These are phyloP conservation scores for Drosophila truncata DNA, from an alignment of 1,140 invertebrate species.

Conservation along the genomic window DNA sequence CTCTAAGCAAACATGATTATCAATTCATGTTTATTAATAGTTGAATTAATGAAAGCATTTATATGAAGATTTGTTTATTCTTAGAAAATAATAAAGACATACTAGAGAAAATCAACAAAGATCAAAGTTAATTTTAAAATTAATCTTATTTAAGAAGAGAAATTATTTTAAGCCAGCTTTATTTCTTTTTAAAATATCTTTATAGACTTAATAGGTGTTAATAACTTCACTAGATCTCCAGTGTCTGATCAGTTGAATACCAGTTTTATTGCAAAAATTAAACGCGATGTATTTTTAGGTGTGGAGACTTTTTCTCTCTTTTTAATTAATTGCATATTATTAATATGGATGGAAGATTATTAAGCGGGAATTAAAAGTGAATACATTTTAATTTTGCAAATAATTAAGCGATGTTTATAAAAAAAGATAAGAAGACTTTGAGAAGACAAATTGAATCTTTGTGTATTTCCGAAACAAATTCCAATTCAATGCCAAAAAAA, in stretches of 20 bases:
- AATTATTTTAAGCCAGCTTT: neutral
- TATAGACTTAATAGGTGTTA: neutral
- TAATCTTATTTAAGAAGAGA: neutral
- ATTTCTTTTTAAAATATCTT: neutral
- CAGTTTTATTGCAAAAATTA: slow-evolving; percentile 1
- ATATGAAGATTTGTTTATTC: neutral
- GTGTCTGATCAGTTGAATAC: neutral
- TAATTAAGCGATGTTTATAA: slow-evolving; percentile 10
- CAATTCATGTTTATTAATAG: slow-evolving; percentile 13
- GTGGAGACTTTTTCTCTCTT: slow-evolving; percentile 6
- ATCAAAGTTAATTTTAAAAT: neutral
- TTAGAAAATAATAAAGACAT: neutral
- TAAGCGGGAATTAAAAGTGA: slow-evolving; percentile 17
- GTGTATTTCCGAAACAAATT: slow-evolving; percentile 1
- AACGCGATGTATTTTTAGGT: slow-evolving; percentile 3
- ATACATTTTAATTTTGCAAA: slow-evolving; percentile 5
- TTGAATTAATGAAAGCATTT: slow-evolving; percentile 6
- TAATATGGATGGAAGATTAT: slow-evolving; percentile 10
- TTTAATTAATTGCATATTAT: slow-evolving; percentile 23
- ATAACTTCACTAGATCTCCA: neutral
- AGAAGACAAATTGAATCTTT: slow-evolving; percentile 5
- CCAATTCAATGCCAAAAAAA: slow-evolving; percentile 2
- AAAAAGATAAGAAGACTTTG: neutral
- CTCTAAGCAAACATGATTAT: slow-evolving; percentile 9
- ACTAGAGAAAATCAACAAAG: neutral